Conservation (phyloP, 2,888 invertebrate genomes). For the Perdita meconis region DNA sequence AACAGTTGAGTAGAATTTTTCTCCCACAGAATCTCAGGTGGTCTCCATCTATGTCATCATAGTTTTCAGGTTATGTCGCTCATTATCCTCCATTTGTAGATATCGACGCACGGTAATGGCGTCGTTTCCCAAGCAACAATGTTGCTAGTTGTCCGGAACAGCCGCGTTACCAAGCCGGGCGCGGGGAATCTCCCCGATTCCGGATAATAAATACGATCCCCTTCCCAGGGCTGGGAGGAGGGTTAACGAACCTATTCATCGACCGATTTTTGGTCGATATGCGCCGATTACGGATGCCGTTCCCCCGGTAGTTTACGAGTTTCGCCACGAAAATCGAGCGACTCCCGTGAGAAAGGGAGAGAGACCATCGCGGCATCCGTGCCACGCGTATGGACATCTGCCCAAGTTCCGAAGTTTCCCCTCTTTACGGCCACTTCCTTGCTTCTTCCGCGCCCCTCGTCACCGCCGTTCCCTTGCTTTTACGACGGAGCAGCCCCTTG, state of each 20-base stretch:
- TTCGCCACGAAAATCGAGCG: slow-evolving; percentile 52
- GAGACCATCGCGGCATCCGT: slow-evolving; percentile 50
- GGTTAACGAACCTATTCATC: slow-evolving; percentile 61
- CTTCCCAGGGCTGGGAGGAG: not conserved
- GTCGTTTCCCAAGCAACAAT: not conserved
- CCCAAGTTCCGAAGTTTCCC: slow-evolving; percentile 69
- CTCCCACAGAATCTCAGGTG: not conserved
- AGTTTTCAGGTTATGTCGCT: not conserved
- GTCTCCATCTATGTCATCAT: not conserved
- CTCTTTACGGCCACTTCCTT: slow-evolving; percentile 64
- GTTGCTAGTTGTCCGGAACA: not conserved
- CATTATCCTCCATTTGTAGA: not conserved
- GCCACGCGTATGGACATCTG: slow-evolving; percentile 64
- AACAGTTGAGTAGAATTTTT: too few relatives aligned
- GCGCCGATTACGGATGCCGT: slow-evolving; percentile 34
- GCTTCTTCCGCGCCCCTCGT: slow-evolving; percentile 54
- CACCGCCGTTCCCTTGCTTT: slow-evolving; percentile 48
- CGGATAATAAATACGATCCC: slow-evolving; percentile 41
- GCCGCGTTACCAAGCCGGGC: slow-evolving; percentile 6
- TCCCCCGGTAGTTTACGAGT: slow-evolving; percentile 41
- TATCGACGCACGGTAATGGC: not conserved
- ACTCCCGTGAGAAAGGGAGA: slow-evolving; percentile 64
- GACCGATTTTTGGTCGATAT: slow-evolving; percentile 40
- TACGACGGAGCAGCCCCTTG: slow-evolving; percentile 57
- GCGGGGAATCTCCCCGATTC: slow-evolving; percentile 24